phyloP scores from a whole-genome alignment of 2,888 invertebrate species.

The Meghimatium bilineatum region DNA sequence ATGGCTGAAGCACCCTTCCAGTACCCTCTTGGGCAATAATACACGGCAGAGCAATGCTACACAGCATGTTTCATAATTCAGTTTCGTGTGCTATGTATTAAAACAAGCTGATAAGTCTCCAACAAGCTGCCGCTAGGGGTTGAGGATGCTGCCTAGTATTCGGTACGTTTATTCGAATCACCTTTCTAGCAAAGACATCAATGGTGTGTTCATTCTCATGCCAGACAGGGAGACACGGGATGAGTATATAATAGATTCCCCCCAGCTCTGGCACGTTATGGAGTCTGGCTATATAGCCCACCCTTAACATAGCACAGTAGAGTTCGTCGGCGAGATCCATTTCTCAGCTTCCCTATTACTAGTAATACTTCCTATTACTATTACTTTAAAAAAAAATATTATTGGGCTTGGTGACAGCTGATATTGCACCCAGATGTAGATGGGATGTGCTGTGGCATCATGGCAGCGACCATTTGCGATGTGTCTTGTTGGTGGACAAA shows the following conservation, averaged over 20 bases:
- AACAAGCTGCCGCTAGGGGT: background rate
- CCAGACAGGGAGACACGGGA: background rate
- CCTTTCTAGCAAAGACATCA: background rate
- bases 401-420: too few relatives aligned
- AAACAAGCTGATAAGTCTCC: background rate
- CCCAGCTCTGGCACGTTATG: background rate
- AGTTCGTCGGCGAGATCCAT: constrained; percentile 15
- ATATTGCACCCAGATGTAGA: too few relatives aligned
- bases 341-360: too few relatives aligned
- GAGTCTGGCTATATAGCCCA: background rate
- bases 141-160: background rate
- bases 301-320: constrained; percentile 16
- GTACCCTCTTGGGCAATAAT: background rate
- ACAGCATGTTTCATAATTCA: background rate
- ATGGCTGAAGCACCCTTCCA: constrained; percentile 20
- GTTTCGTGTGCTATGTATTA: constrained; percentile 4
- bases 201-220: too few relatives aligned
- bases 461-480: too few relatives aligned
- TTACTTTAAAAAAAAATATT: too few relatives aligned
- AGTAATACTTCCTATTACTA: too few relatives aligned
- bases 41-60: background rate
- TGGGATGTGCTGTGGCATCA: too few relatives aligned
- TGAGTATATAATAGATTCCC: background rate
- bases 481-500: too few relatives aligned
- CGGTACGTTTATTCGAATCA: background rate